These are phyloP conservation scores for Mesitornis unicolor DNA, from an alignment of 2,113 vertebrate genomes.

Conservation along the genomic window DNA sequence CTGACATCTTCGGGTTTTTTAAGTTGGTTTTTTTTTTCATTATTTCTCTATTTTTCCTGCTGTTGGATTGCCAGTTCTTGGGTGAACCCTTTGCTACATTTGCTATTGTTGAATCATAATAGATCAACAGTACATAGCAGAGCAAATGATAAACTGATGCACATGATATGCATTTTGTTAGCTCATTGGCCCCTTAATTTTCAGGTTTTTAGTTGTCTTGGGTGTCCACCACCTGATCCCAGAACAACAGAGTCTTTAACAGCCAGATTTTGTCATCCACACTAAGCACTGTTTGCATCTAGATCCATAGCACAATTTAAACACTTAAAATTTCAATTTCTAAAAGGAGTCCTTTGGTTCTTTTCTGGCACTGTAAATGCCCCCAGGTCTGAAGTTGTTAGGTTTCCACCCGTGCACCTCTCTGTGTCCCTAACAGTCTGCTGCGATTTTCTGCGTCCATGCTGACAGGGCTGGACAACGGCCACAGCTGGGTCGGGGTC, in stretches of 20 bases:
- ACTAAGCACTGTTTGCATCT: not conserved
- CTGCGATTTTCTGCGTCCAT: not conserved
- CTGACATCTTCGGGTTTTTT: not conserved
- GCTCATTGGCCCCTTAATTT: not conserved
- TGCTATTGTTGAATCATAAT: not conserved
- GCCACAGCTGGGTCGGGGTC: accelerated
- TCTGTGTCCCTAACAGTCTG: accelerated
- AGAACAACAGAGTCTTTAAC: not conserved
- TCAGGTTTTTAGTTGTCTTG: not conserved
- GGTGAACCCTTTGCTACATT: not conserved
- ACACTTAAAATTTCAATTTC: not conserved
- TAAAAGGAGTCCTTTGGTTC: not conserved
- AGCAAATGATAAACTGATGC: not conserved
- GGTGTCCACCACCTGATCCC: not conserved
- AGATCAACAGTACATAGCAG: not conserved
- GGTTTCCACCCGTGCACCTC: not conserved
- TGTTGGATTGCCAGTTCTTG: not conserved
- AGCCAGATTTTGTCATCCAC: not conserved
- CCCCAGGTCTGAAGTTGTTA: not conserved
- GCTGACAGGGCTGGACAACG: not conserved
- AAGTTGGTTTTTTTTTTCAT: not conserved
- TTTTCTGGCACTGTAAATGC: not conserved
- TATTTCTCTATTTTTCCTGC: not conserved
- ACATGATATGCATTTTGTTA: not conserved
- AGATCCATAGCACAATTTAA: accelerated